phyloP scores from a whole-genome alignment of 1,140 invertebrate genomes.

The Pomphorhynchus laevis region DNA sequence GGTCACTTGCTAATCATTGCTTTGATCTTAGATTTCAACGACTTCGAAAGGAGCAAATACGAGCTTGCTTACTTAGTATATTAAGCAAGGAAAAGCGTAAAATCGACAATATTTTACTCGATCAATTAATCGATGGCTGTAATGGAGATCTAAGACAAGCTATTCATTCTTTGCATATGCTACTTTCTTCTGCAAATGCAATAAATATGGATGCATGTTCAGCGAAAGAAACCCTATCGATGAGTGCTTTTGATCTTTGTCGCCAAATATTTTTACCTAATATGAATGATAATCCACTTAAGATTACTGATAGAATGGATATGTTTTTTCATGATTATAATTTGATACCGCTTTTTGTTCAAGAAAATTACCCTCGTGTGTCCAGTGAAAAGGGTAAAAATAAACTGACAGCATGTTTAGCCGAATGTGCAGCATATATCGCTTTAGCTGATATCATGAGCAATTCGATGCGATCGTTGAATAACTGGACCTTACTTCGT shows the following conservation, averaged over 20 bases:
- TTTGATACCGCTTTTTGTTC: constrained; percentile 63
- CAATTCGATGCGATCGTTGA: too few species aligned
- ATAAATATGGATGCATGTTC: constrained; percentile 21
- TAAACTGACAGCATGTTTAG: too few species aligned
- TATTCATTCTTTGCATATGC: constrained; percentile 34
- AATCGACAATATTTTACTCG: constrained; percentile 37
- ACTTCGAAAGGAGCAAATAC: constrained; percentile 49
- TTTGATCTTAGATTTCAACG: constrained; percentile 53
- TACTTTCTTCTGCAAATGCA: neutral
- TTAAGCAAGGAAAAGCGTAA: constrained; percentile 43
- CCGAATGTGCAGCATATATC: too few species aligned
- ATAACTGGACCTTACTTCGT: constrained; percentile 56
- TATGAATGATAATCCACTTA: constrained; percentile 31
- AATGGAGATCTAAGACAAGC: constrained; percentile 61
- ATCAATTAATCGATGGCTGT: constrained; percentile 44
- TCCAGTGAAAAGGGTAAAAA: too few species aligned
- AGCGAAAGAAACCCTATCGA: constrained; percentile 36
- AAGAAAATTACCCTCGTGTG: constrained; percentile 71
- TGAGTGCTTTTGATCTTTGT: constrained; percentile 68
- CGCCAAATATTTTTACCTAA: constrained; percentile 44
- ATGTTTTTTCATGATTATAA: constrained; percentile 90
- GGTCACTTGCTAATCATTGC: constrained; percentile 60
- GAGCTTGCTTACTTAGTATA: constrained; percentile 50
- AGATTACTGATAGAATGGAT: constrained; percentile 21
- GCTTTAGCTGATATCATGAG: too few species aligned